Conservation (phyloP, 2,113 vertebrate genomes). For the Corythornis cristatus region DNA sequence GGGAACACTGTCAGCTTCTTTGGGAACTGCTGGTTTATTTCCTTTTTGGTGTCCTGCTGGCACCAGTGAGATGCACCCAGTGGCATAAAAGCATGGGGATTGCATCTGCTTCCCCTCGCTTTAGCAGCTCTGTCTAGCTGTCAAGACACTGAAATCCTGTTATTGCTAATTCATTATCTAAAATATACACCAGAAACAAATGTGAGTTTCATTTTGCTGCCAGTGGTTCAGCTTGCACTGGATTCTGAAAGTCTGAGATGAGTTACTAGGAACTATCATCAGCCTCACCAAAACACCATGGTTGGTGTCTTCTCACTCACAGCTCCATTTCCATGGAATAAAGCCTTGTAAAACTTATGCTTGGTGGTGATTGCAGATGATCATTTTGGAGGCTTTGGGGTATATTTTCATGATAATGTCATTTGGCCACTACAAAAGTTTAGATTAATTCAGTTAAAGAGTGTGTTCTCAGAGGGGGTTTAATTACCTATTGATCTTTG, state of each 20-base stretch:
- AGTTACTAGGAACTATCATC: not conserved
- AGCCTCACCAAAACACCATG: not conserved
- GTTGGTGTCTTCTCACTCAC: not conserved
- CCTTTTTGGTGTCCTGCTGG: not conserved
- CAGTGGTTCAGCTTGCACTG: not conserved
- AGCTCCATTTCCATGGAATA: not conserved
- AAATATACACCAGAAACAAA: not conserved
- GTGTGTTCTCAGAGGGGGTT: not conserved
- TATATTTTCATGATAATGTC: constrained; percentile 7
- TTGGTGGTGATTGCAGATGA: not conserved
- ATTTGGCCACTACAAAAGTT: not conserved
- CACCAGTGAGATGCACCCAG: not conserved
- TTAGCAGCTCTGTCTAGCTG: not conserved
- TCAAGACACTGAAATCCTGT: not conserved
- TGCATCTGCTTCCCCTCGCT: not conserved
- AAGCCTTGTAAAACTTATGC: not conserved
- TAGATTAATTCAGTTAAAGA: constrained; percentile 34
- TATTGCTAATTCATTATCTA: not conserved
- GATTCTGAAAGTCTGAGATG: not conserved
- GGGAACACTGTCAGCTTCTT: not conserved
- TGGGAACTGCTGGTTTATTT: not conserved
- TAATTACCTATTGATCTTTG: constrained; percentile 67
- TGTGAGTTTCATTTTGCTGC: accelerated
- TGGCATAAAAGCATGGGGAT: not conserved
- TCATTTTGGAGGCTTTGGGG: not conserved